Conservation (phyloP, 2,797 vertebrate species). For the Miichthys miiuy region DNA sequence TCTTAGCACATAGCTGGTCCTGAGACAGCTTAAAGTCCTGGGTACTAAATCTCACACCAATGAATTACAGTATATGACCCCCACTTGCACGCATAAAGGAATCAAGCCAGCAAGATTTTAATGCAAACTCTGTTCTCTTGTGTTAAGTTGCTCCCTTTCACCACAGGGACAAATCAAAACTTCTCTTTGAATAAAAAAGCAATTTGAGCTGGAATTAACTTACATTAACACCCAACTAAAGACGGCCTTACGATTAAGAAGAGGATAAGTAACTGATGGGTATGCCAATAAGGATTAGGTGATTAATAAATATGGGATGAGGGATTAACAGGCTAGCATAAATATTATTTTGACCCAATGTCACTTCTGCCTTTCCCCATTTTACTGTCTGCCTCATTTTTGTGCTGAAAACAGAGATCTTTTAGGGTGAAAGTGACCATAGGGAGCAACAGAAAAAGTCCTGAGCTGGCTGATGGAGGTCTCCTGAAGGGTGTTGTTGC, state of each 20-base stretch:
- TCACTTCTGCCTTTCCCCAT: slow-evolving; percentile 40
- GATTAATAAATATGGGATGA: slow-evolving; percentile 67
- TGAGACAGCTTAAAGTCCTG: slow-evolving; percentile 17
- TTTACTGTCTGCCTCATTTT: slow-evolving; percentile 18
- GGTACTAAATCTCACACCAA: slow-evolving; percentile 20
- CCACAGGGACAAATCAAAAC: slow-evolving; percentile 60
- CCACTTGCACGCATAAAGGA: neutral
- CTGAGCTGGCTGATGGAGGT: slow-evolving; percentile 67
- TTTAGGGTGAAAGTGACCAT: slow-evolving; percentile 68
- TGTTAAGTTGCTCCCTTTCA: slow-evolving; percentile 36
- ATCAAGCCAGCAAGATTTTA: slow-evolving; percentile 28
- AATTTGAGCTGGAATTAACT: slow-evolving; percentile 69
- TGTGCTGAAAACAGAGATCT: slow-evolving; percentile 57
- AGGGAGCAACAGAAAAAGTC: slow-evolving; percentile 54
- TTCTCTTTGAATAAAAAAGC: slow-evolving; percentile 67
- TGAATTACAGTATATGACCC: slow-evolving; percentile 14
- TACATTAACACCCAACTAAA: slow-evolving; percentile 65
- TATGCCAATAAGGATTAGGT: slow-evolving; percentile 71
- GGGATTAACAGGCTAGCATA: slow-evolving; percentile 45
- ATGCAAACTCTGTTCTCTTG: slow-evolving; percentile 31
- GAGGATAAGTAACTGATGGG: slow-evolving; percentile 47
- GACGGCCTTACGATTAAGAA: slow-evolving; percentile 50
- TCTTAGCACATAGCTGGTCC: slow-evolving; percentile 4
- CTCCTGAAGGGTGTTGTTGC: slow-evolving; percentile 74
- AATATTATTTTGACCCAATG: slow-evolving; percentile 50